Percentiles rank a stretch among this genome's conserved stretches.
Evolutionary conservation across 2,888 invertebrate species (phyloP).

Genomic region (Volucella bombylans): DNA sequence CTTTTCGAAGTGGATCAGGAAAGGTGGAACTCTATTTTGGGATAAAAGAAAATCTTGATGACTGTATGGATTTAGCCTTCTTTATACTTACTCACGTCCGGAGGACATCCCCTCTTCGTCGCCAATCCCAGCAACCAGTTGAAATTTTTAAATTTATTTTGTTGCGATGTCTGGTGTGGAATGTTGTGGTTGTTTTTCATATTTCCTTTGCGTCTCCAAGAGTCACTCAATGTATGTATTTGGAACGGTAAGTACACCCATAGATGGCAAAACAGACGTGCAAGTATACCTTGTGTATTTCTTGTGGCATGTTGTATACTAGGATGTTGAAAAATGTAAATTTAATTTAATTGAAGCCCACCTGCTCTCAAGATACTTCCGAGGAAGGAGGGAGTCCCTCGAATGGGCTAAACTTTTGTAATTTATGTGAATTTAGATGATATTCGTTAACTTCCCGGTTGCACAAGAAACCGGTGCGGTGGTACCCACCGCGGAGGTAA

Average conservation of each 20-base stretch:
- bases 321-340: slow-evolving; percentile 64
- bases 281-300: neutral
- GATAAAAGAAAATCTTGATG: slow-evolving; percentile 49
- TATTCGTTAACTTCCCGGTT: slow-evolving; percentile 51
- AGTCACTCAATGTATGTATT: slow-evolving; percentile 54
- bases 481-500: too few species aligned
- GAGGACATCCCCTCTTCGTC: slow-evolving; percentile 5
- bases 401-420: slow-evolving; percentile 68
- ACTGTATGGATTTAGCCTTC: slow-evolving; percentile 43
- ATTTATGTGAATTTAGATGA: slow-evolving; percentile 69
- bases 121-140: slow-evolving; percentile 8
- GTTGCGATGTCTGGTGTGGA: slow-evolving; percentile 28
- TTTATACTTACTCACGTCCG: slow-evolving; percentile 10
- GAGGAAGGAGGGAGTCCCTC: neutral
- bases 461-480: neutral
- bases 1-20: slow-evolving; percentile 24
- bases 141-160: slow-evolving; percentile 45
- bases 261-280: slow-evolving; percentile 1
- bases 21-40: slow-evolving; percentile 32
- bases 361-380: slow-evolving; percentile 46
- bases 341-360: slow-evolving; percentile 60
- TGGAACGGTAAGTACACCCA: slow-evolving; percentile 32
- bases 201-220: neutral
- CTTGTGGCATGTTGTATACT: slow-evolving; percentile 1
- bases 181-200: slow-evolving; percentile 45